Conservation (phyloP, 2,113 vertebrate genomes). For the Podarcis cretensis region DNA sequence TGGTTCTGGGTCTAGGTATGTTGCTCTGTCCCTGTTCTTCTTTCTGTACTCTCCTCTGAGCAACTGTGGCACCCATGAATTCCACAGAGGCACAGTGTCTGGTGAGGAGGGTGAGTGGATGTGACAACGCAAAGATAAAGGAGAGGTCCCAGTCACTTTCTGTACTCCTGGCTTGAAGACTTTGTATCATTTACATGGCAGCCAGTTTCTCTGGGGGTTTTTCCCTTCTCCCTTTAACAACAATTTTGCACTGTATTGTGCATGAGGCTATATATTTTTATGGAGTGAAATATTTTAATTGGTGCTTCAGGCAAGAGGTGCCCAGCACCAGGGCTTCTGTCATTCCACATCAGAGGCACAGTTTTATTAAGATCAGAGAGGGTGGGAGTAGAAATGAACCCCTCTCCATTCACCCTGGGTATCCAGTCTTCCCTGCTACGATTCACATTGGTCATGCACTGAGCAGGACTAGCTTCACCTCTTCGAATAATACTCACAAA, state of each 20-base stretch:
- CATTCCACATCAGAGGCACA: background rate
- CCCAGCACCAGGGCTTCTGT: conserved; percentile 25
- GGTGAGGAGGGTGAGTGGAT: background rate
- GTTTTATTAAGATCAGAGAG: background rate
- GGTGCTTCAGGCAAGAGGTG: conserved; percentile 22
- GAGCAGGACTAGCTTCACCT: background rate
- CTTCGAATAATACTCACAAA: background rate
- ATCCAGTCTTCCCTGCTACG: background rate
- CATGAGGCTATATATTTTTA: conserved; percentile 7
- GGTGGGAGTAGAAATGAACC: background rate
- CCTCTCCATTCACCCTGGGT: background rate
- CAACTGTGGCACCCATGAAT: background rate
- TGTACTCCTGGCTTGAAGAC: background rate
- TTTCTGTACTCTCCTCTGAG: background rate
- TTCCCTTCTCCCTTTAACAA: background rate
- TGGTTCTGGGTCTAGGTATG: background rate
- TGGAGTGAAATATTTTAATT: conserved; percentile 39
- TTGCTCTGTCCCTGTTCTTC: background rate
- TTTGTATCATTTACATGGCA: conserved; percentile 27
- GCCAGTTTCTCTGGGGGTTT: conserved; percentile 1
- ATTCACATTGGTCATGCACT: background rate
- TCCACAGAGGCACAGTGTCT: background rate
- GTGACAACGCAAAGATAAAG: conserved; percentile 17
- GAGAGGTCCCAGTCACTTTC: conserved; percentile 21
- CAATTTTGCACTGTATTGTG: conserved; percentile 15